Evolutionary conservation across 2,113 vertebrate genomes (phyloP).

Genomic region (Gambusia affinis): DNA sequence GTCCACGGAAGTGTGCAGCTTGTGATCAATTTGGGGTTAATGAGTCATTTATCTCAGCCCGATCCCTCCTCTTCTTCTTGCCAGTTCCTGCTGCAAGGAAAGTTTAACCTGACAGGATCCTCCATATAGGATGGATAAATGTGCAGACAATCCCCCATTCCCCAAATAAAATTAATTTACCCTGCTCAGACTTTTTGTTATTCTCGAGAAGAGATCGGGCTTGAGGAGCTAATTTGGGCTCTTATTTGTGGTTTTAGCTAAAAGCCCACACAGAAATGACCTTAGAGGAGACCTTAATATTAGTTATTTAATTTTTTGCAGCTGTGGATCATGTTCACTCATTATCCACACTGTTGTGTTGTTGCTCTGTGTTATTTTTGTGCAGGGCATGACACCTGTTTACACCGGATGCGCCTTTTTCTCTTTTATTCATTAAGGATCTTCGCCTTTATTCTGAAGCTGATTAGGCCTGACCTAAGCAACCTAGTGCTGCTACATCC

Average conservation of each 20-base stretch:
- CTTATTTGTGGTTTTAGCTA: not conserved
- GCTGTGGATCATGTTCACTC: slow-evolving; percentile 33
- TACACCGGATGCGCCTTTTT: slow-evolving; percentile 40
- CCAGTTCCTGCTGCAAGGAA: slow-evolving; percentile 21
- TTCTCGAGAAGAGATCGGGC: not conserved
- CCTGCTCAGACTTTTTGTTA: slow-evolving; percentile 26
- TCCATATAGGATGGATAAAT: slow-evolving; percentile 48
- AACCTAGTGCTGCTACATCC: slow-evolving; percentile 79
- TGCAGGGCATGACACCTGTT: slow-evolving; percentile 47
- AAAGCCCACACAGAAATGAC: slow-evolving; percentile 9
- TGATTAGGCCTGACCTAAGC: slow-evolving; percentile 81
- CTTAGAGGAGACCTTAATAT: not conserved
- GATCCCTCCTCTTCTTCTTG: slow-evolving; percentile 55
- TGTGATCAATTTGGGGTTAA: slow-evolving; percentile 80
- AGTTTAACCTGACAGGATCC: slow-evolving; percentile 31
- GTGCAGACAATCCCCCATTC: slow-evolving; percentile 61
- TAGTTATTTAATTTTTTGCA: slow-evolving; percentile 29
- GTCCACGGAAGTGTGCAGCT: slow-evolving; percentile 68
- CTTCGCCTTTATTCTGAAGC: slow-evolving; percentile 72
- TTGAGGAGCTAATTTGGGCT: not conserved
- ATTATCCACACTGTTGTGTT: slow-evolving; percentile 28
- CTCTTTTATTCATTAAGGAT: slow-evolving; percentile 67
- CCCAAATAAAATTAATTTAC: slow-evolving; percentile 70
- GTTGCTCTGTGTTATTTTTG: slow-evolving; percentile 27
- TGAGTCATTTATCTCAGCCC: slow-evolving; percentile 77